Percentiles rank a stretch among this genome's conserved stretches.
phyloP scores from a whole-genome alignment of 1,140 invertebrate genomes.

The Chironomus striatipennis region DNA sequence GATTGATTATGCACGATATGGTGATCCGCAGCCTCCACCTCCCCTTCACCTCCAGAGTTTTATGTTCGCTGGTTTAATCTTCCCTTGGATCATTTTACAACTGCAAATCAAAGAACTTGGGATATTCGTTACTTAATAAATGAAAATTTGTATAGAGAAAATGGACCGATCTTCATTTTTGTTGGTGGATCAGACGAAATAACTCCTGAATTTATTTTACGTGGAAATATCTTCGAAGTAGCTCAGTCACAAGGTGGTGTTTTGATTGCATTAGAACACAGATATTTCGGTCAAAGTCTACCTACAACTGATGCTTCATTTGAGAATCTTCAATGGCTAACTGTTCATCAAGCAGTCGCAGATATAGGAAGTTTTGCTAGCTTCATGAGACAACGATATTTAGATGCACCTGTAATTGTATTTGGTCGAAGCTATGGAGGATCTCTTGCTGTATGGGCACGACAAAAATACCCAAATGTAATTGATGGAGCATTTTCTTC shows the following conservation, averaged over 20 bases:
- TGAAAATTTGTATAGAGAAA: conserved; percentile 29
- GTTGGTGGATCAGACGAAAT: conserved; percentile 60
- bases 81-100: conserved; percentile 58
- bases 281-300: conserved; percentile 58
- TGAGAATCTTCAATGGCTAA: conserved; percentile 45
- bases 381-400: background rate
- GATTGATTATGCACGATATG: background rate
- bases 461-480: conserved; percentile 47
- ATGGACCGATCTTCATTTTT: conserved; percentile 58
- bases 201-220: conserved; percentile 24
- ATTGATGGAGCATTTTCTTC: conserved; percentile 37
- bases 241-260: conserved; percentile 44
- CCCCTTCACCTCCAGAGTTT: background rate
- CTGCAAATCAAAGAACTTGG: conserved; percentile 50
- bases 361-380: conserved; percentile 46
- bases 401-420: conserved; percentile 32
- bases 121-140: conserved; percentile 43
- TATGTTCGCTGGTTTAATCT: conserved; percentile 46
- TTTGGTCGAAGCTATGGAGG: conserved; percentile 51
- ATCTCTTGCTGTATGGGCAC: conserved; percentile 44
- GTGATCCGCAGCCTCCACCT: background rate
- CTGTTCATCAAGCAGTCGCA: conserved; percentile 60
- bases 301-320: conserved; percentile 47
- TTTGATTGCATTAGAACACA: conserved; percentile 51
- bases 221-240: conserved; percentile 37